These are phyloP conservation scores for Lontra canadensis DNA, from an alignment of 2,113 vertebrate genomes.

Conservation along the genomic window DNA sequence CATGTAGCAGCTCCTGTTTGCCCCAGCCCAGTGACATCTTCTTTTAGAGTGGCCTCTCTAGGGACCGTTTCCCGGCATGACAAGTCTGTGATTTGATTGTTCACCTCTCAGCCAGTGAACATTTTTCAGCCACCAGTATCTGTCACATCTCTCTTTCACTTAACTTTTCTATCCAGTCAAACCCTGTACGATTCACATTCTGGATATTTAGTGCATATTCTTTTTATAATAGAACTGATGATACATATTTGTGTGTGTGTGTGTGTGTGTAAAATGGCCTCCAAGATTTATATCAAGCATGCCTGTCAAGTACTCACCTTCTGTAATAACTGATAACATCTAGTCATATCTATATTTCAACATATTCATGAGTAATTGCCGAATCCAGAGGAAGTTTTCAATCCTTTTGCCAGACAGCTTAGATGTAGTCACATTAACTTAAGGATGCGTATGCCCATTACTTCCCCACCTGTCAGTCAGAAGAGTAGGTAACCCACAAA, in stretches of 20 bases:
- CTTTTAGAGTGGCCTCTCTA: not conserved
- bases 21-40: not conserved
- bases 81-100: constrained; percentile 2
- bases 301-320: not conserved
- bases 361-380: not conserved
- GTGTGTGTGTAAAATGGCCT: not conserved
- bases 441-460: not conserved
- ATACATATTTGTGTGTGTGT: not conserved
- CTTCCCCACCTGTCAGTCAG: not conserved
- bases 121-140: not conserved
- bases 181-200: not conserved
- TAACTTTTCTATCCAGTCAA: not conserved
- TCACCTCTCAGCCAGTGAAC: not conserved
- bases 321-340: not conserved
- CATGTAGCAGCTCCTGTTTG: not conserved
- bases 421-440: not conserved
- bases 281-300: not conserved
- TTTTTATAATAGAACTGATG: not conserved
- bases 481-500: not conserved
- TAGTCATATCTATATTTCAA: not conserved
- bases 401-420: not conserved
- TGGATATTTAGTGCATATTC: not conserved
- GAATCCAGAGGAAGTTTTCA: not conserved
- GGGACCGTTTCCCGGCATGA: not conserved
- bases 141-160: not conserved